Evolutionary conservation across 2,888 invertebrate genomes (phyloP).

Genomic region (Apodemia mormo): DNA sequence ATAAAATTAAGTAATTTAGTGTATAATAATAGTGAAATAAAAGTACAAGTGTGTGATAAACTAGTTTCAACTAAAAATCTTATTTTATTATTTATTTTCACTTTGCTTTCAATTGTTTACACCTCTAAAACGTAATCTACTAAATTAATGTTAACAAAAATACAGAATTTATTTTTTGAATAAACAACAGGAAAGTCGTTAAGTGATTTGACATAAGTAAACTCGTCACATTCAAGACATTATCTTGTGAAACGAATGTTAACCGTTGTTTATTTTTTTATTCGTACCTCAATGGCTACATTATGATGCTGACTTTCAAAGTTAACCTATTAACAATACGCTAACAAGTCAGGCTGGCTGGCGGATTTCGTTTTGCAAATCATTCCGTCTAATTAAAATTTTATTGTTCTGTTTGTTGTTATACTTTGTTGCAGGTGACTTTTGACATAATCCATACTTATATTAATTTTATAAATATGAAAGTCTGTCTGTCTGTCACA

Average conservation of each 20-base stretch:
- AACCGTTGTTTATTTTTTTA: constrained; percentile 2
- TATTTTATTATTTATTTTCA: too few species aligned
- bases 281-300: constrained; percentile 17
- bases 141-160: too few species aligned
- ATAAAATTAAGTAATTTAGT: too few species aligned
- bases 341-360: constrained; percentile 37
- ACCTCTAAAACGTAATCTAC: too few species aligned
- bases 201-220: background rate
- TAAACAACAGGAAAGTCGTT: background rate
- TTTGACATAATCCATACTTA: too few species aligned
- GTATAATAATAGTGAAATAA: too few species aligned
- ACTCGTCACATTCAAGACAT: background rate
- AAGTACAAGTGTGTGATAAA: too few species aligned
- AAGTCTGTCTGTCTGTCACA: too few species aligned
- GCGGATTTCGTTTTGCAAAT: constrained; percentile 52
- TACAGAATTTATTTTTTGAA: too few species aligned
- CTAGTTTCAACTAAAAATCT: too few species aligned
- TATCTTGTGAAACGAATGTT: background rate
- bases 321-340: constrained; percentile 60
- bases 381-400: constrained; percentile 59
- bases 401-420: constrained; percentile 37
- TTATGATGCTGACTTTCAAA: constrained; percentile 53
- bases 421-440: background rate
- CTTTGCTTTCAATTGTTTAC: too few species aligned
- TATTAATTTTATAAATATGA: too few species aligned